Conservation (phyloP, 2,888 invertebrate genomes). For the Trachelus tabidus region DNA sequence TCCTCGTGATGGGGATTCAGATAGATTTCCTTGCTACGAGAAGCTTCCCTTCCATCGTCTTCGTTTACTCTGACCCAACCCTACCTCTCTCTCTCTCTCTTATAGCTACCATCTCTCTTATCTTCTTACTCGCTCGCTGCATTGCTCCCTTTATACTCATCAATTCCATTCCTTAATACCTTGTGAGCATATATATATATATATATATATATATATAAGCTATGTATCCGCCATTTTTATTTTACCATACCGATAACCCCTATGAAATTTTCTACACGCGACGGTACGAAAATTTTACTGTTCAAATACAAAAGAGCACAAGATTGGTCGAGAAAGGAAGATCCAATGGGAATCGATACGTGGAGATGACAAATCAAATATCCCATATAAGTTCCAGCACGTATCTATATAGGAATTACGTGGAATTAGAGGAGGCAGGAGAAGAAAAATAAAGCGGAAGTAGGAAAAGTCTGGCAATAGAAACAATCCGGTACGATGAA, state of each 20-base stretch:
- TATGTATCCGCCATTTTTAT: neutral
- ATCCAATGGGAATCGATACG: neutral
- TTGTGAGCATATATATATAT: neutral
- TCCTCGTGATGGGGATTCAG: constrained; percentile 39
- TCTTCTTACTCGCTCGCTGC: constrained; percentile 22
- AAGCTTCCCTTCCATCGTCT: neutral
- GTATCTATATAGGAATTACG: neutral
- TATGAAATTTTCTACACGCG: neutral
- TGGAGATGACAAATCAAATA: neutral
- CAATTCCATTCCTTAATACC: neutral
- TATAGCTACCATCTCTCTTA: constrained; percentile 41
- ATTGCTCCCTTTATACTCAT: neutral
- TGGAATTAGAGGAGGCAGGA: neutral
- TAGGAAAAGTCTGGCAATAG: neutral
- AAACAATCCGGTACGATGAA: neutral
- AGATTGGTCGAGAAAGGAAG: neutral
- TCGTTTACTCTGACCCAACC: neutral
- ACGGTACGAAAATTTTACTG: neutral
- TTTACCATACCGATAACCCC: neutral
- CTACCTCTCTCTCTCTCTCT: too few species aligned
- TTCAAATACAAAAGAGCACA: neutral
- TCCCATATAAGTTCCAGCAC: neutral
- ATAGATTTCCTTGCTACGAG: constrained; percentile 59
- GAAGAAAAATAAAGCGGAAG: neutral
- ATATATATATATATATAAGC: neutral